Base-by-base conservation (phyloP, 1,140 invertebrate species). In the Aphaenogaster rudis region DNA sequence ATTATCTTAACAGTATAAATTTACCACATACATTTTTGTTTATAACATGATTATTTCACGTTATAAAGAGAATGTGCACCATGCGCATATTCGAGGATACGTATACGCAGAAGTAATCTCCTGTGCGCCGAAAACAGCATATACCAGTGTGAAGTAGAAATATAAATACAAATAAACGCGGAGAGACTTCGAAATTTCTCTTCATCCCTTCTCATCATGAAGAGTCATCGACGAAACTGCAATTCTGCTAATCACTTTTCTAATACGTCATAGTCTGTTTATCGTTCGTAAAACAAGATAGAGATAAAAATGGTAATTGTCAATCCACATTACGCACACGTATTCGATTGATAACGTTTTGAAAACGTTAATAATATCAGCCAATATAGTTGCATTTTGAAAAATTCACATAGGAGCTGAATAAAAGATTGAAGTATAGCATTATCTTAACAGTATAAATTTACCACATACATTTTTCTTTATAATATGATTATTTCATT, bases 71-170 rank as follows among this genome's bases (percentile, higher is more conserved):
- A 84, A 50, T 13, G n/a, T 76, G 7, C 17, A 5, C 9, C 64
- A n/a, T 39, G 61, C 45, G 17, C 28, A 64, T 74, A 39, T 59
- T n/a, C 28, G 54, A 61, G 13, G 4, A 63, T 69, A 50, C 21
- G 42, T 69, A 84, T 69, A 84, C n/a, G 69, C 21, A 28, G 59
- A 7, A 74, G 1, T 61, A 84, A 61, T 61, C 80, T 74, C 8
- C 21, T 0, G 33, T 39, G 9, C 6, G 33, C 42, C 28, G 15
- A 39, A 61, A n/a, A 74, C 33, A 76, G 48, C 13, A n/a, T 13
- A 21, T 13, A 69, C 2, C 15, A 33, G 33, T 8, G 50, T 17
- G 5, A 81, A 36, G 17, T 39, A 33, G 45, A 48, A 48, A 61
- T 15, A 36, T 28, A 54, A 80, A 66, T 39, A 61, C 21, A 28